Conservation (phyloP, 2,113 vertebrate species). For the Phoxinus phoxinus region DNA sequence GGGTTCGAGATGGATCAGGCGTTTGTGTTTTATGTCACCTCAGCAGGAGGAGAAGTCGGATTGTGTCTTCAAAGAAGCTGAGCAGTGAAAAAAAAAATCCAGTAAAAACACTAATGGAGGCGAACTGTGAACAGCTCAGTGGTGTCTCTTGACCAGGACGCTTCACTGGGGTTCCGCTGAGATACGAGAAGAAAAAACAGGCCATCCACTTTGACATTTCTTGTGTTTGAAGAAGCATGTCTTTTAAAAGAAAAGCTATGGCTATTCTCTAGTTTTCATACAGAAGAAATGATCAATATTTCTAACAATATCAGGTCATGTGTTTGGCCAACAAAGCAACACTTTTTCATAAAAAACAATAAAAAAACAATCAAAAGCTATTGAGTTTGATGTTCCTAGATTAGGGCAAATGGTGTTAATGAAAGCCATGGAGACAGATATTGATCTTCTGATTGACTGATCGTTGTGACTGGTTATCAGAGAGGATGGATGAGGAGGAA, state of each 20-base stretch:
- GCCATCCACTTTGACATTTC: background rate
- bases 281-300: background rate
- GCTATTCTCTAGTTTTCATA: background rate
- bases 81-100: conserved; percentile 15
- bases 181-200: conserved; percentile 1
- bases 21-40: conserved; percentile 46
- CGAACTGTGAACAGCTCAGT: background rate
- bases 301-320: background rate
- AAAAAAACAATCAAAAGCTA: conserved; percentile 18
- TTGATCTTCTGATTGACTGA: conserved; percentile 72
- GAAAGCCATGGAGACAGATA: conserved; percentile 52
- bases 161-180: background rate
- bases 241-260: background rate
- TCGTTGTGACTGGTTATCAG: conserved; percentile 61
- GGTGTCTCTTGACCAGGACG: background rate
- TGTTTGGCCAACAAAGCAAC: background rate
- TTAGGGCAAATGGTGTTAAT: conserved; percentile 49
- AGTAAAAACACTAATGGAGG: conserved; percentile 19
- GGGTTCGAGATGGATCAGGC: conserved; percentile 46
- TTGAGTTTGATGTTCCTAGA: background rate
- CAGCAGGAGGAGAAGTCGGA: conserved; percentile 37
- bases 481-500: conserved; percentile 65
- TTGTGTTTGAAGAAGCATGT: background rate
- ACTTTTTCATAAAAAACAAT: background rate
- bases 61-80: conserved; percentile 24